Base-by-base conservation (phyloP, 2,888 invertebrate genomes). In the Alloscopus bannaensis region DNA sequence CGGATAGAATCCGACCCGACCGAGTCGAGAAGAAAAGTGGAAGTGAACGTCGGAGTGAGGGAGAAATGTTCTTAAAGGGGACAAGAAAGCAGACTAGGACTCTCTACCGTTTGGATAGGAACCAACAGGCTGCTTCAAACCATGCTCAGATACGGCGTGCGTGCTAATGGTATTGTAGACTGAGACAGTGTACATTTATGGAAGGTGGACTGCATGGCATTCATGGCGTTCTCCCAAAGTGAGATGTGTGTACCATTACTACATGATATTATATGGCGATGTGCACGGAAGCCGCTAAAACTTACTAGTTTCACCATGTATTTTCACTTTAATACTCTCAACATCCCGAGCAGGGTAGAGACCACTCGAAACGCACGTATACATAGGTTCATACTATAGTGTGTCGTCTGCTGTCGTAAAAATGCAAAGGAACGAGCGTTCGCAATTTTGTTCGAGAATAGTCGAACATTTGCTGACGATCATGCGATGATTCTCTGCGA, bases 1-100 rank as follows among this genome's bases (percentile, higher is more conserved):
- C 68, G 68, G 57, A 59, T 31, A 26, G 40, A 62, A 42, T 50
- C 24, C 68, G 62, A 76, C 68, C 73, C 75, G 68, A 76, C 40
- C 76, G 45, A 76, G 76, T 68, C 76, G 59, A 76, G 76, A 76
- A 52, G 52, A 69, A 52, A 69, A 76, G 69, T 76, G 76, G 52
- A 76, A 76, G 76, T 76, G 76, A 47, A 62, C 20, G 45, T 24
- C 36, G 55, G 62, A 69, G 45, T 45, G 28, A 69, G 68, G 28
- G 52, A 55, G 59, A n/a, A n/a, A n/a, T n/a, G 50, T 40, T 60
- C 62, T 68, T 65, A 52, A 65, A 47, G 68, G 50, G 28, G 57
- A 29, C 29, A 45, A 11, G 60, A 59, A 31, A 1, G 22, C 29
- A 24, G 11, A 52, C 22, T n/a, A 36, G 36, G 24, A 18, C 13